Conservation (phyloP, 2,113 vertebrate species). For the Neogale vison region DNA sequence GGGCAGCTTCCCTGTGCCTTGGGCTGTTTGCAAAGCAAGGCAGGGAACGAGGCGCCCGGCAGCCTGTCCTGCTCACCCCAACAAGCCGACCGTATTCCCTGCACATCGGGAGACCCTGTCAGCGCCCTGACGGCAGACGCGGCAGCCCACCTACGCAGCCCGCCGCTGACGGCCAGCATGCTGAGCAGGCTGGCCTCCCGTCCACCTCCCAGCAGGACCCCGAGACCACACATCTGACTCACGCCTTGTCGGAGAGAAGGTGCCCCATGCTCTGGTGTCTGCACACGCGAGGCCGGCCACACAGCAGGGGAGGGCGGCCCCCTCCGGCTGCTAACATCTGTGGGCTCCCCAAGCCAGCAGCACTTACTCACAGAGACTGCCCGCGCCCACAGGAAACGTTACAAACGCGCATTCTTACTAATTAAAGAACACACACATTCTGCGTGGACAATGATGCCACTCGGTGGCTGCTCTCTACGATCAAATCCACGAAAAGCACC, state of each 20-base stretch:
- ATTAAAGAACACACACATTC: neutral
- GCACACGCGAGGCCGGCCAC: neutral
- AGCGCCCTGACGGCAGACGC: accelerated
- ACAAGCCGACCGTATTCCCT: accelerated
- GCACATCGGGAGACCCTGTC: too few relatives aligned
- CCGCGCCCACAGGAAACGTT: neutral
- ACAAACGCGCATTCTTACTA: accelerated
- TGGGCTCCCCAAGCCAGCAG: accelerated
- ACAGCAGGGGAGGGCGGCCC: neutral
- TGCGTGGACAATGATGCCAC: neutral
- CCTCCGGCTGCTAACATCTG: neutral
- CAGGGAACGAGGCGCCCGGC: accelerated
- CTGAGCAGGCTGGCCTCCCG: neutral
- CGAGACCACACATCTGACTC: neutral
- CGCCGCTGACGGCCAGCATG: neutral
- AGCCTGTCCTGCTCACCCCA: neutral
- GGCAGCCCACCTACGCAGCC: neutral
- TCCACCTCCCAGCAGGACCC: neutral
- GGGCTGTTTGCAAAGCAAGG: neutral
- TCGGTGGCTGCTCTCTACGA: neutral
- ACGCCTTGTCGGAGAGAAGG: too few relatives aligned
- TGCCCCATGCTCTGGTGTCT: neutral
- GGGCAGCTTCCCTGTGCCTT: neutral
- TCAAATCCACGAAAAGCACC: neutral
- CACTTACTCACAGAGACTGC: too few relatives aligned